These are phyloP conservation scores for Anoplius nigerrimus DNA, from an alignment of 2,888 invertebrate species.

Conservation along the genomic window DNA sequence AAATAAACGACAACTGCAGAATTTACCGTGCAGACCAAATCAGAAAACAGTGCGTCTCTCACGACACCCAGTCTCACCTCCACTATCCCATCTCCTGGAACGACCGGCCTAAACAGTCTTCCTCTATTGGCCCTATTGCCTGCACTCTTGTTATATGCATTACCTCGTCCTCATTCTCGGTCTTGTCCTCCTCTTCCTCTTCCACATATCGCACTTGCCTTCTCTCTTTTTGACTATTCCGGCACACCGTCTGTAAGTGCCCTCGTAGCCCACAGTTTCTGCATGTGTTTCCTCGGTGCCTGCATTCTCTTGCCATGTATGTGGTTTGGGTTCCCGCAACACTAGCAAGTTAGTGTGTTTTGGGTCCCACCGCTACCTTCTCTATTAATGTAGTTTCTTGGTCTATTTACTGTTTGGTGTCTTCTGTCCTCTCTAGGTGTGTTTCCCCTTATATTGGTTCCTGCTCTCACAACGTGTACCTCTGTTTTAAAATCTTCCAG, in stretches of 20 bases:
- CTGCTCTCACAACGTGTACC: neutral
- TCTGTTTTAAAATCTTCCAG: neutral
- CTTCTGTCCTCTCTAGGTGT: neutral
- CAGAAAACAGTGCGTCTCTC: too few species aligned
- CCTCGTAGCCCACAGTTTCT: slow-evolving; percentile 11
- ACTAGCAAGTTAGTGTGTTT: slow-evolving; percentile 13
- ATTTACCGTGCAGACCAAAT: too few species aligned
- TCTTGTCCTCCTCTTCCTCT: slow-evolving; percentile 1
- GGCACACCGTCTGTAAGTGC: slow-evolving; percentile 11
- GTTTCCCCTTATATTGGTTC: neutral
- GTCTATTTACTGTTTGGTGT: neutral
- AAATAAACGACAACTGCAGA: too few species aligned
- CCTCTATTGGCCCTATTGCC: neutral
- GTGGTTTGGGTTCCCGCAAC: slow-evolving; percentile 26
- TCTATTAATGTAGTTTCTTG: neutral
- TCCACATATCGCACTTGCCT: neutral
- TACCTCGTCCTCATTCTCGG: neutral
- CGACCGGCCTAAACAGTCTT: too few species aligned
- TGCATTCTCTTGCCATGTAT: slow-evolving; percentile 4
- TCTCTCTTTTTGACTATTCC: neutral
- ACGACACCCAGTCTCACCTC: neutral
- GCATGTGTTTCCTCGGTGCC: slow-evolving; percentile 6
- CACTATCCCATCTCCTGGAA: neutral
- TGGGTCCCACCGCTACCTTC: neutral
- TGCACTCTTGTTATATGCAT: neutral